Conservation (phyloP, 92 coral and sea anemone species). For the Umimayanthus kanabou region DNA sequence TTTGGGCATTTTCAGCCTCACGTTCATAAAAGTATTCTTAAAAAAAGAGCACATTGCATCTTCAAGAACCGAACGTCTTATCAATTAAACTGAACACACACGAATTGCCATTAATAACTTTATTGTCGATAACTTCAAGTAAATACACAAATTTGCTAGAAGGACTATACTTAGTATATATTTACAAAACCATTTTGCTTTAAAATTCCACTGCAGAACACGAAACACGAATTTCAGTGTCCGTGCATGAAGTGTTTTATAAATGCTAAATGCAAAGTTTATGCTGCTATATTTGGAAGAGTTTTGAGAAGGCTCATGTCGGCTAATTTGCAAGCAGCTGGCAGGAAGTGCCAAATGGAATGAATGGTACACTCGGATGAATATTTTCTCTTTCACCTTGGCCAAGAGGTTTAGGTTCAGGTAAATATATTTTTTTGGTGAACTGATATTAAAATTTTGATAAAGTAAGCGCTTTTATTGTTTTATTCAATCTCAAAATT, state of each 20-base stretch:
- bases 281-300: not conserved
- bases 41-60: not conserved
- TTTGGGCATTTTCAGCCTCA: too few species aligned
- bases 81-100: not conserved
- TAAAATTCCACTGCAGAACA: not conserved
- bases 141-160: not conserved
- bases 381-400: not conserved
- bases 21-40: too few species aligned
- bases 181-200: not conserved
- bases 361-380: not conserved
- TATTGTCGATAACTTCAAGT: slow-evolving; percentile 7
- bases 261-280: not conserved
- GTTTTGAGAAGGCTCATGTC: not conserved
- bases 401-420: not conserved
- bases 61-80: not conserved
- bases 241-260: not conserved
- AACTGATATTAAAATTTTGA: not conserved
- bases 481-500: too few species aligned
- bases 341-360: not conserved
- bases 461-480: not conserved
- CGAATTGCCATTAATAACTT: not conserved
- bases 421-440: not conserved
- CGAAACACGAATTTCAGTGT: not conserved
- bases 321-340: slow-evolving; percentile 13
- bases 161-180: not conserved